Percentiles rank a stretch among this genome's conserved stretches.
These are phyloP conservation scores for Engraulis encrasicolus DNA, from an alignment of 2,113 vertebrate species.

Conservation along the genomic window DNA sequence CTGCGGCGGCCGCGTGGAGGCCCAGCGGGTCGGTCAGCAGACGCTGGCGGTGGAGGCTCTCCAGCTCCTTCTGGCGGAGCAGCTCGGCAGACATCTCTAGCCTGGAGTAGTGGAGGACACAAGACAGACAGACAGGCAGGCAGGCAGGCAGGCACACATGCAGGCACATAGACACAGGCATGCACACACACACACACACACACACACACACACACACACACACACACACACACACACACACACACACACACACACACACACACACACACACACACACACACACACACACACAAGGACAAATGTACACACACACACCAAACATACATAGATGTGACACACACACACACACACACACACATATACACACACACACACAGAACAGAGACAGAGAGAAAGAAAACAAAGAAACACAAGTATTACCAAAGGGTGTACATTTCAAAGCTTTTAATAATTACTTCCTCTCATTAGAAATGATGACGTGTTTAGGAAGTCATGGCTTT, in stretches of 20 bases:
- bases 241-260: neutral
- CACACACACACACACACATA: neutral
- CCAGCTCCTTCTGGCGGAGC: slow-evolving; percentile 92
- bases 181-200: too few species aligned
- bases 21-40: slow-evolving; percentile 81
- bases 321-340: too few species aligned
- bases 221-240: too few species aligned
- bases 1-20: slow-evolving; percentile 79
- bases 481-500: neutral
- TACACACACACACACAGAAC: neutral
- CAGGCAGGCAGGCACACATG: neutral
- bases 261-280: neutral
- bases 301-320: too few species aligned
- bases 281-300: neutral
- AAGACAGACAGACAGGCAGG: slow-evolving; percentile 39
- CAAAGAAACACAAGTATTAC: neutral
- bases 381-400: neutral
- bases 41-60: slow-evolving; percentile 83
- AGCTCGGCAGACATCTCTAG: slow-evolving; percentile 95
- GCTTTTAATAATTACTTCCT: neutral
- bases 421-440: neutral
- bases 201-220: too few species aligned
- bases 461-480: neutral
- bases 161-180: too few species aligned
- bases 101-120: too few species aligned